Percentiles rank a stretch among this genome's conserved stretches.
Evolutionary conservation across 2,113 vertebrate species (phyloP).

Genomic region (Acrocephalus arundinaceus): DNA sequence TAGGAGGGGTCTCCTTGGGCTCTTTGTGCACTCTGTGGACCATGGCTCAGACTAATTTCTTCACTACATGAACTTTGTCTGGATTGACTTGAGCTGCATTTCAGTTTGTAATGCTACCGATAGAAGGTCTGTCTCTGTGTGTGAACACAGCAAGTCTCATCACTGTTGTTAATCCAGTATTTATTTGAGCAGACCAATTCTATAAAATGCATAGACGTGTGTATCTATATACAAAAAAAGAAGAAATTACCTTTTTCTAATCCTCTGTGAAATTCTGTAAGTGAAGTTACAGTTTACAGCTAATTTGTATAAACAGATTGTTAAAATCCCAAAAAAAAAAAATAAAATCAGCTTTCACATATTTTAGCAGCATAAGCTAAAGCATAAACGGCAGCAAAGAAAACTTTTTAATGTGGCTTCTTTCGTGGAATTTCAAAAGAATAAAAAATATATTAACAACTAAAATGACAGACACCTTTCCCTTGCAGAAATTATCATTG

Average conservation of each 20-base stretch:
- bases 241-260: neutral
- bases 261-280: neutral
- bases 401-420: neutral
- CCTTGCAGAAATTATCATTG: conserved; percentile 45
- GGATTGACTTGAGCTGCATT: neutral
- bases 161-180: neutral
- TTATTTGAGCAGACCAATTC: neutral
- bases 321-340: neutral
- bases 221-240: neutral
- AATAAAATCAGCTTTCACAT: neutral
- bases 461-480: neutral
- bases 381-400: neutral
- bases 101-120: neutral
- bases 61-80: neutral
- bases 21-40: neutral
- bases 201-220: neutral
- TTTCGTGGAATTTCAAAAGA: neutral
- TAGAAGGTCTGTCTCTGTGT: neutral
- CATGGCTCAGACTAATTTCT: neutral
- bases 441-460: neutral
- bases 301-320: neutral
- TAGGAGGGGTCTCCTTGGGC: neutral
- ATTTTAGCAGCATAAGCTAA: neutral
- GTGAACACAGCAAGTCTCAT: neutral
- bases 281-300: neutral